These are phyloP conservation scores for Oithona nana DNA, from an alignment of 2,888 invertebrate genomes.

Conservation along the genomic window DNA sequence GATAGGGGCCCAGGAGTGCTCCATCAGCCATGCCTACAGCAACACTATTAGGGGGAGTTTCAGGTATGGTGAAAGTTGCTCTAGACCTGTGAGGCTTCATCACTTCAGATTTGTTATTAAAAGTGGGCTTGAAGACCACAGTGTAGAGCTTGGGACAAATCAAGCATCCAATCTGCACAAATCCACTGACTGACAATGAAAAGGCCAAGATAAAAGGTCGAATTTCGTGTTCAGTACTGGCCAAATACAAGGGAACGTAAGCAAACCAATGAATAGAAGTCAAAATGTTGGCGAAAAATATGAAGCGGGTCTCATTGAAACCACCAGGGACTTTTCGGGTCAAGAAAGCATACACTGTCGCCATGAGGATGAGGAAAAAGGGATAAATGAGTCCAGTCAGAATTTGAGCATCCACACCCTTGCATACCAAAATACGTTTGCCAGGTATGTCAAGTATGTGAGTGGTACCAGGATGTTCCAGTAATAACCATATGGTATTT, in stretches of 20 bases:
- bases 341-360: conserved; percentile 37
- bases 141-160: conserved; percentile 38
- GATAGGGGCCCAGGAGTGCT: neutral
- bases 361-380: conserved; percentile 33
- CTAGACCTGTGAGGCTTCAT: conserved; percentile 27
- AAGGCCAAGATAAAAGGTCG: conserved; percentile 35
- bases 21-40: neutral
- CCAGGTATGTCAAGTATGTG: conserved; percentile 27
- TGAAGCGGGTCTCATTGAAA: conserved; percentile 38
- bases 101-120: conserved; percentile 38
- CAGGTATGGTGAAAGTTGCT: neutral
- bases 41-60: neutral
- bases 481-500: conserved; percentile 32
- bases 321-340: conserved; percentile 39
- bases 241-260: conserved; percentile 36
- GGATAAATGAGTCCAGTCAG: conserved; percentile 35
- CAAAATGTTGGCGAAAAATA: conserved; percentile 38
- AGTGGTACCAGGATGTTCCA: conserved; percentile 30
- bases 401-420: conserved; percentile 3
- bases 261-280: conserved; percentile 38
- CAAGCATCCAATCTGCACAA: conserved; percentile 35
- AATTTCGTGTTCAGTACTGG: conserved; percentile 33
- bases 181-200: conserved; percentile 34
- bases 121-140: conserved; percentile 36
- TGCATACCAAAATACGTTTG: conserved; percentile 13